Conservation (phyloP, 2,888 invertebrate genomes). For the Sisyra terminalis region DNA sequence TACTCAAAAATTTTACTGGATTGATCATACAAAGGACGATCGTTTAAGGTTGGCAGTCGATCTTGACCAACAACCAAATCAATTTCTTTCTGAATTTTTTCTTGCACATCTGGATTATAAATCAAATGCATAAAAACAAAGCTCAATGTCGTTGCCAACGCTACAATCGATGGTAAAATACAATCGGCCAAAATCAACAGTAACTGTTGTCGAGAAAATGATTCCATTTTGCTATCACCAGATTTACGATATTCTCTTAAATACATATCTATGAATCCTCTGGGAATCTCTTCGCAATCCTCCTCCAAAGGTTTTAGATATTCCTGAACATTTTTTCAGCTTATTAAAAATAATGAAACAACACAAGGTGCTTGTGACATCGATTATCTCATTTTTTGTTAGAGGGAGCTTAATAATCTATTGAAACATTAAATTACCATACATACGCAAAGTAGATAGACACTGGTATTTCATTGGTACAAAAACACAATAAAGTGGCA, state of each 20-base stretch:
- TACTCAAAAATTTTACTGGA: background rate
- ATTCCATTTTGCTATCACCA: conserved; percentile 20
- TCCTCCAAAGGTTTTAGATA: conserved; percentile 29
- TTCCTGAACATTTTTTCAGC: conserved; percentile 27
- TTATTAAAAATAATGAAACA: too few relatives aligned
- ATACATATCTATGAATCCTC: conserved; percentile 61
- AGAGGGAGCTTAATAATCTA: too few relatives aligned
- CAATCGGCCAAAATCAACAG: conserved; percentile 60
- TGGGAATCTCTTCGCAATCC: conserved; percentile 32
- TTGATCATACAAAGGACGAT: conserved; percentile 37
- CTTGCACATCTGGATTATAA: conserved; percentile 45
- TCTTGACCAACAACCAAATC: conserved; percentile 47
- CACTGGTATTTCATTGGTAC: too few relatives aligned
- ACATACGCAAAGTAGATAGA: too few relatives aligned
- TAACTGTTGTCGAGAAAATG: conserved; percentile 45
- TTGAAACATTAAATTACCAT: too few relatives aligned
- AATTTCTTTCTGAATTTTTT: conserved; percentile 50
- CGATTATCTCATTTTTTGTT: too few relatives aligned
- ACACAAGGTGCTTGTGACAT: too few relatives aligned
- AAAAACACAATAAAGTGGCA: too few relatives aligned
- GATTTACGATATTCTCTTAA: conserved; percentile 37
- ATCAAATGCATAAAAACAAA: conserved; percentile 54
- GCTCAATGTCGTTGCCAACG: conserved; percentile 46
- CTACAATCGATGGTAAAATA: conserved; percentile 63
- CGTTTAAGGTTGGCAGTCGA: conserved; percentile 43